These are phyloP conservation scores for Knipowitschia caucasica DNA, from an alignment of 2,797 vertebrate genomes.

Conservation along the genomic window DNA sequence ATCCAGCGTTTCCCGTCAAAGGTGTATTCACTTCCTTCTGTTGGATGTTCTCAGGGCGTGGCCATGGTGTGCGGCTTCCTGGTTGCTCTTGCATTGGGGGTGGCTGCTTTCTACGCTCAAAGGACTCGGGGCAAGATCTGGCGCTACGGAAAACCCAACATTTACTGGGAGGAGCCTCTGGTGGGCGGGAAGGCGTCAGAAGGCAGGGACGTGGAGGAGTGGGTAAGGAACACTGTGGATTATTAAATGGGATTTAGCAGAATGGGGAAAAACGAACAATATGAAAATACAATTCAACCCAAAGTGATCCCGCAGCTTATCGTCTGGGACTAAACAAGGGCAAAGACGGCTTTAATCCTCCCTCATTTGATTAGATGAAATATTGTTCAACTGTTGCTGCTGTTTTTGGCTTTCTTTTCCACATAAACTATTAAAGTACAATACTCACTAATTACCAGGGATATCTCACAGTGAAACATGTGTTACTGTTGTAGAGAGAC, in stretches of 20 bases:
- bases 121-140: slow-evolving; percentile 85
- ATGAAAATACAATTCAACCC: slow-evolving; percentile 33
- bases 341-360: slow-evolving; percentile 48
- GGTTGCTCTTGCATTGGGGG: slow-evolving; percentile 76
- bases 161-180: slow-evolving; percentile 79
- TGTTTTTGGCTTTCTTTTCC: slow-evolving; percentile 6
- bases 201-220: slow-evolving; percentile 86
- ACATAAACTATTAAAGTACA: too few relatives aligned
- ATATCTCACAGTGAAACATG: too few relatives aligned
- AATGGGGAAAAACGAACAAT: slow-evolving; percentile 6
- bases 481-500: too few relatives aligned
- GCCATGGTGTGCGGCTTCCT: slow-evolving; percentile 88
- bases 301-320: slow-evolving; percentile 31
- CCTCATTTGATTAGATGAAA: slow-evolving; percentile 43
- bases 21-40: too few relatives aligned
- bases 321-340: slow-evolving; percentile 33
- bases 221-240: slow-evolving; percentile 87
- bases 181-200: slow-evolving; percentile 65
- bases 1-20: too few relatives aligned
- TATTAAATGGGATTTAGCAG: too few relatives aligned
- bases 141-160: slow-evolving; percentile 84
- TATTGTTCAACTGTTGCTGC: slow-evolving; percentile 20
- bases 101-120: slow-evolving; percentile 81
- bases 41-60: slow-evolving; percentile 78
- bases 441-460: too few relatives aligned